phyloP scores from a whole-genome alignment of 2,888 invertebrate species.

The Parthenolecanium corni region DNA sequence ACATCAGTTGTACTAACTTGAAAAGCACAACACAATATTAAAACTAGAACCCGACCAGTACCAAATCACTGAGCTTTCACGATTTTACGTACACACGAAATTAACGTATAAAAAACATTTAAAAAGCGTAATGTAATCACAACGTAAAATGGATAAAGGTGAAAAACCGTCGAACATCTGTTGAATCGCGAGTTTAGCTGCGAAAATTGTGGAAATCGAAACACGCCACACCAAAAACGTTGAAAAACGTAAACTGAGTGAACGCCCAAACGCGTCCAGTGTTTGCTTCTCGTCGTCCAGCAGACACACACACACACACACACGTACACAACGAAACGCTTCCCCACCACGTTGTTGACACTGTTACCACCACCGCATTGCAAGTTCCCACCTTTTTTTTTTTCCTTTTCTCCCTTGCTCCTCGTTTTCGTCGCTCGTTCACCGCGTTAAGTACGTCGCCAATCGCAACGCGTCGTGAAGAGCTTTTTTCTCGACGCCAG shows the following conservation, averaged over 20 bases:
- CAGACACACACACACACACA: slow-evolving; percentile 10
- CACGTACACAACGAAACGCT: neutral
- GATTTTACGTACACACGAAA: too few relatives aligned
- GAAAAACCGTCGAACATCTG: slow-evolving; percentile 17
- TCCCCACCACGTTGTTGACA: neutral
- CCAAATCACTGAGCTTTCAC: too few relatives aligned
- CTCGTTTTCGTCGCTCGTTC: slow-evolving; percentile 3
- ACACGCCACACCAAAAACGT: slow-evolving; percentile 10
- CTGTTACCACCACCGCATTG: too few relatives aligned
- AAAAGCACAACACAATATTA: too few relatives aligned
- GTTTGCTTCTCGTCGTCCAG: slow-evolving; percentile 19
- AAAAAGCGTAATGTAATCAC: neutral
- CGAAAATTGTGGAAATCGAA: too few relatives aligned
- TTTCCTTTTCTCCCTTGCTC: neutral
- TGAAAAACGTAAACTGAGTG: slow-evolving; percentile 18
- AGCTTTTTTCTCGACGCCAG: slow-evolving; percentile 7
- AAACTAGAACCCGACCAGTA: too few relatives aligned
- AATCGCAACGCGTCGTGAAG: slow-evolving; percentile 15
- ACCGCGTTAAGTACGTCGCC: slow-evolving; percentile 4
- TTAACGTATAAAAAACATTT: too few relatives aligned
- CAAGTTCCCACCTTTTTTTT: too few relatives aligned
- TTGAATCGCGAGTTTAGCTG: slow-evolving; percentile 1
- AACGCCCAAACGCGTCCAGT: slow-evolving; percentile 24
- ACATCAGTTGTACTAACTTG: too few relatives aligned
- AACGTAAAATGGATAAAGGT: neutral